These are phyloP conservation scores for Diarsia dahlii DNA, from an alignment of 2,888 invertebrate genomes.

Conservation along the genomic window DNA sequence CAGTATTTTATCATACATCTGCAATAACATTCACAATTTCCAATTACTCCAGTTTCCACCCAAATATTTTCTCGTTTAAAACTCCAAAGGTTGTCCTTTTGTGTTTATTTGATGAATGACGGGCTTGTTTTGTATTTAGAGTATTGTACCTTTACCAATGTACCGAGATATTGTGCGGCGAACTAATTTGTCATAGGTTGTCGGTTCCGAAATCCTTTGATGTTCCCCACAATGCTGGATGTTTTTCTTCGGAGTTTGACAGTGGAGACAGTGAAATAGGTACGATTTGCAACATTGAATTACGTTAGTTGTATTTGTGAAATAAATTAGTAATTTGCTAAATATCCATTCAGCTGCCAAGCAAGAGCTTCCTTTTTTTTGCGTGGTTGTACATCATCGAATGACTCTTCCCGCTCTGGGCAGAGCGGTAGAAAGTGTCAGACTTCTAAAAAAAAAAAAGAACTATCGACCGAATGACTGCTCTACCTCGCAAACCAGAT, in stretches of 20 bases:
- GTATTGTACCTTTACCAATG: neutral
- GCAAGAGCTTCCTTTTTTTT: no score
- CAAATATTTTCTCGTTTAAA: conserved; percentile 11
- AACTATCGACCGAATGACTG: no score
- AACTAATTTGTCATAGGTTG: conserved; percentile 53
- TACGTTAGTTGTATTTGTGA: neutral
- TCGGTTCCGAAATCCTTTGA: conserved; percentile 48
- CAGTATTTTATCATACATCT: neutral
- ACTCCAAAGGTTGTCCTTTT: conserved; percentile 24
- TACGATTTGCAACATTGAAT: neutral
- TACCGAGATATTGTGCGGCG: conserved; percentile 34
- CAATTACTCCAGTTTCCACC: neutral
- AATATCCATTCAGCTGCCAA: no score
- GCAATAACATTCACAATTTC: neutral
- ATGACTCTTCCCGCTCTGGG: no score
- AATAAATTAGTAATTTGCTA: neutral
- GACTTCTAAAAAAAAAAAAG: no score
- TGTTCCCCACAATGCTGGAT: conserved; percentile 35
- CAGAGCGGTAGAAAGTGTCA: no score
- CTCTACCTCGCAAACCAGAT: no score
- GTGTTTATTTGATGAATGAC: conserved; percentile 43
- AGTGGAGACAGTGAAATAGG: conserved; percentile 7
- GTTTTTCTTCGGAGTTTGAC: conserved; percentile 27
- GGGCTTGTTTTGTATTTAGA: conserved; percentile 42
- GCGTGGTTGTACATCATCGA: no score